Conservation (phyloP, 2,797 vertebrate species). For the Centropyge bicolor region DNA sequence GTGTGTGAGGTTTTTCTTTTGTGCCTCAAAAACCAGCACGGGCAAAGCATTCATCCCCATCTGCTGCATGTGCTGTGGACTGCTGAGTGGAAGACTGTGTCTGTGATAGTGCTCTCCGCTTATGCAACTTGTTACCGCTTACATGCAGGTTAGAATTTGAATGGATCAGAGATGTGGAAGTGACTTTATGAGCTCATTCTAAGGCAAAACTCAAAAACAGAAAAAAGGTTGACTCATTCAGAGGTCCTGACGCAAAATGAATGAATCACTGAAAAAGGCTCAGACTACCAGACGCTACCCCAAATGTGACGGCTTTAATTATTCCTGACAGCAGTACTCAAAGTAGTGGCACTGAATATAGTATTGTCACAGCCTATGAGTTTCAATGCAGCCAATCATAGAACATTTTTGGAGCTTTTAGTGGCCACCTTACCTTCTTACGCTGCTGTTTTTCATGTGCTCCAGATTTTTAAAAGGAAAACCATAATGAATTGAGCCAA, state of each 20-base stretch:
- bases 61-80: constrained; percentile 1
- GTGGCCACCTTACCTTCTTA: background rate
- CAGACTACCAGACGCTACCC: constrained; percentile 1
- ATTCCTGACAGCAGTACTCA: constrained; percentile 25
- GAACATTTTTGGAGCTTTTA: constrained; percentile 1
- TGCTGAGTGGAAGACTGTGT: background rate
- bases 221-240: constrained; percentile 45
- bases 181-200: constrained; percentile 25
- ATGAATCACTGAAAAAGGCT: constrained; percentile 45
- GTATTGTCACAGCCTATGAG: background rate
- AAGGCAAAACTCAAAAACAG: constrained; percentile 1
- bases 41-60: constrained; percentile 21
- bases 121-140: background rate
- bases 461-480: constrained; percentile 15
- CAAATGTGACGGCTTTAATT: constrained; percentile 38
- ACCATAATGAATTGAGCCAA: constrained; percentile 15
- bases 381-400: constrained; percentile 11
- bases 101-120: background rate
- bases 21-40: background rate
- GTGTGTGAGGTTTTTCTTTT: constrained; percentile 17
- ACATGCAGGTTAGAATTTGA: constrained; percentile 5
- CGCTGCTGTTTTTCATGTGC: background rate
- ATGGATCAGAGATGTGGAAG: background rate
- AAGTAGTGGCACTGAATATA: background rate
- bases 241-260: constrained; percentile 39